Percentiles rank a stretch among this genome's conserved stretches.
phyloP scores from a whole-genome alignment of 2,797 vertebrate genomes.

The Gastrophryne carolinensis region DNA sequence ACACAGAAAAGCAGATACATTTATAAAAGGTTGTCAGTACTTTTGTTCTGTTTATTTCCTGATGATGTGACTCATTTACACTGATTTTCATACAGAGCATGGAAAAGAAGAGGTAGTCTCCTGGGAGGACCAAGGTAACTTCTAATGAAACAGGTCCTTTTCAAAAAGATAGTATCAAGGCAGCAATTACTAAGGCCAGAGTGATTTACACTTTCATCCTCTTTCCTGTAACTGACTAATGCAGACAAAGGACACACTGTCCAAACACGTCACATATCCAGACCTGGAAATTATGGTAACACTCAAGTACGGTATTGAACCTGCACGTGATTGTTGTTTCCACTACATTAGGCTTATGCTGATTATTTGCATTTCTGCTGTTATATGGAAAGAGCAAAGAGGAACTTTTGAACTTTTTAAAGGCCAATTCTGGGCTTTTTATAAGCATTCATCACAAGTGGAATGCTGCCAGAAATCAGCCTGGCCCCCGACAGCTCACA shows the following conservation, averaged over 20 bases:
- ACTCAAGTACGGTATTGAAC: not conserved
- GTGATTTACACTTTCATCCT: constrained; percentile 4
- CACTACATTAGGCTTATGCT: no score
- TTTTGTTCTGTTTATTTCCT: not conserved
- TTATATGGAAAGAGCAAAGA: no score
- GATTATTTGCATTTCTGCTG: no score
- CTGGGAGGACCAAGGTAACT: constrained; percentile 38
- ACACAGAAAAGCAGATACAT: not conserved
- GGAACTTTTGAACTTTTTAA: no score
- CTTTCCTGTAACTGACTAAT: constrained; percentile 29
- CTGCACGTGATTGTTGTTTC: not conserved
- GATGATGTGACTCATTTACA: constrained; percentile 14
- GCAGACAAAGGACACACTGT: constrained; percentile 6
- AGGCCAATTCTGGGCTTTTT: no score
- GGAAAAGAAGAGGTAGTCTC: constrained; percentile 9
- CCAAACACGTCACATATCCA: not conserved
- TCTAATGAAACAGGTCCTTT: constrained; percentile 3
- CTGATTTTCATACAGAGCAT: constrained; percentile 33
- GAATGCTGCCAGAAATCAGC: no score
- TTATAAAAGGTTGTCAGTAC: not conserved
- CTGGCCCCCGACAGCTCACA: no score
- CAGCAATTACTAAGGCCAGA: constrained; percentile 6
- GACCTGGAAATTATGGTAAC: not conserved
- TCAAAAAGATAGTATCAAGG: constrained; percentile 21
- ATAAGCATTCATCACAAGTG: no score